These are phyloP conservation scores for Trichopoda pennipes DNA, from an alignment of 2,888 invertebrate genomes.

Conservation along the genomic window DNA sequence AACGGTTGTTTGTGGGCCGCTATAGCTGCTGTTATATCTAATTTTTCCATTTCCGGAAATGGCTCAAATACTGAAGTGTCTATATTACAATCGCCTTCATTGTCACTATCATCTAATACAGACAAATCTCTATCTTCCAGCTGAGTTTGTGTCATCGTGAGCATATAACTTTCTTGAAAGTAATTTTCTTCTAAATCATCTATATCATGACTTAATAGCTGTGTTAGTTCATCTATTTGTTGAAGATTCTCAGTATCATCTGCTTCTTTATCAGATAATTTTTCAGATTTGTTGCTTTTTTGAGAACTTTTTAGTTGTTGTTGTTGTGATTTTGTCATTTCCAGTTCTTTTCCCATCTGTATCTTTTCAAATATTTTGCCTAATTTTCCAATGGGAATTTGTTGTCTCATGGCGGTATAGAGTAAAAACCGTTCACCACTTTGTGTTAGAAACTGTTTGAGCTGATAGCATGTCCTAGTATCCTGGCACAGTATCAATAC, in stretches of 20 bases:
- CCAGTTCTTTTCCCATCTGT: constrained; percentile 71
- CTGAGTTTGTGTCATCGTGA: constrained; percentile 85
- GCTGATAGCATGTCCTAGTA: constrained; percentile 89
- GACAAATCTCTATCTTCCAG: constrained; percentile 61
- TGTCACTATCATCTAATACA: constrained; percentile 48
- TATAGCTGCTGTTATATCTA: constrained; percentile 85
- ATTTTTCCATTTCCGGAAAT: constrained; percentile 86
- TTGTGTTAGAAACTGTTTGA: constrained; percentile 86
- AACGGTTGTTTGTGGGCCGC: constrained; percentile 84
- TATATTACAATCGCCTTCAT: constrained; percentile 71
- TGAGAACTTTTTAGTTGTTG: constrained; percentile 40
- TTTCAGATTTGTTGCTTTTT: constrained; percentile 34
- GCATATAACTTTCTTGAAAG: constrained; percentile 85
- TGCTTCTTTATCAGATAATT: constrained; percentile 15
- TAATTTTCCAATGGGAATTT: constrained; percentile 83
- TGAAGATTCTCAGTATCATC: constrained; percentile 52
- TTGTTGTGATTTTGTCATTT: constrained; percentile 57
- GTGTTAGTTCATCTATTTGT: constrained; percentile 75
- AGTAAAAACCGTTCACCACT: constrained; percentile 85
- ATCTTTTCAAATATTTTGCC: constrained; percentile 82
- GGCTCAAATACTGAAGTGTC: constrained; percentile 83
- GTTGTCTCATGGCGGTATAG: constrained; percentile 84
- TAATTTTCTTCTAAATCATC: constrained; percentile 80
- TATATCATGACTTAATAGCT: constrained; percentile 74
- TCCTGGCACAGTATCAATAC: constrained; percentile 93